Percentiles rank a stretch among this genome's conserved stretches.
phyloP scores from a whole-genome alignment of 2,888 invertebrate species.

The Clunio marinus region DNA sequence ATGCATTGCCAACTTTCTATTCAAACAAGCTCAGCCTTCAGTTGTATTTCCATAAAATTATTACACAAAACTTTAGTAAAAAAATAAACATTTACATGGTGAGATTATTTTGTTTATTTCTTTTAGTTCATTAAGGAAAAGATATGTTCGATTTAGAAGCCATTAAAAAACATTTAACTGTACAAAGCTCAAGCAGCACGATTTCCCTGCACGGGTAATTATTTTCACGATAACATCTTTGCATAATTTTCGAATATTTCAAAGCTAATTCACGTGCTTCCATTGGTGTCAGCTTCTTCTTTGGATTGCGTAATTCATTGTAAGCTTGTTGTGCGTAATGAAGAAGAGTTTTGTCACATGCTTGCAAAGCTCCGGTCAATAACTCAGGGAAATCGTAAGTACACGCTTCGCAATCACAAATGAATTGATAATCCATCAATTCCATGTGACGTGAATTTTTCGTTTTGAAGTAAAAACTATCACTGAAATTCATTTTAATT shows the following conservation, averaged over 20 bases:
- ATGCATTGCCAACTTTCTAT: not conserved
- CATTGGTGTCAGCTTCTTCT: not conserved
- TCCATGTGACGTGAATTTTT: slow-evolving; percentile 47
- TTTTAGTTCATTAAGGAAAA: slow-evolving; percentile 14
- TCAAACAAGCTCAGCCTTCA: not conserved
- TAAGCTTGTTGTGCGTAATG: not conserved
- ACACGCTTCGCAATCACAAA: slow-evolving; percentile 74
- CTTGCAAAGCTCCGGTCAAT: not conserved
- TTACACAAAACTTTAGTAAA: too few relatives aligned
- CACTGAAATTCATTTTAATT: not conserved
- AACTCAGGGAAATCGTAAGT: slow-evolving; percentile 63
- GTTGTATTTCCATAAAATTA: not conserved
- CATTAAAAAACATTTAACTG: slow-evolving; percentile 20
- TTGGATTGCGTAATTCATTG: not conserved
- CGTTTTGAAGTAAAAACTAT: slow-evolving; percentile 26
- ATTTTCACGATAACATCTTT: not conserved
- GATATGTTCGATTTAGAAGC: not conserved
- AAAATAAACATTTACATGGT: too few relatives aligned
- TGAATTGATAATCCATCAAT: slow-evolving; percentile 72
- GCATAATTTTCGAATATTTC: not conserved
- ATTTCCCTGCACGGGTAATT: slow-evolving; percentile 29
- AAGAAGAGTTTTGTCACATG: not conserved
- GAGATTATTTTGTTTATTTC: too few relatives aligned
- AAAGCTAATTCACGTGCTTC: not conserved
- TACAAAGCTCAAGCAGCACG: slow-evolving; percentile 16